Evolutionary conservation across 2,888 invertebrate genomes (phyloP).

Genomic region (Xestia c-nigrum): DNA sequence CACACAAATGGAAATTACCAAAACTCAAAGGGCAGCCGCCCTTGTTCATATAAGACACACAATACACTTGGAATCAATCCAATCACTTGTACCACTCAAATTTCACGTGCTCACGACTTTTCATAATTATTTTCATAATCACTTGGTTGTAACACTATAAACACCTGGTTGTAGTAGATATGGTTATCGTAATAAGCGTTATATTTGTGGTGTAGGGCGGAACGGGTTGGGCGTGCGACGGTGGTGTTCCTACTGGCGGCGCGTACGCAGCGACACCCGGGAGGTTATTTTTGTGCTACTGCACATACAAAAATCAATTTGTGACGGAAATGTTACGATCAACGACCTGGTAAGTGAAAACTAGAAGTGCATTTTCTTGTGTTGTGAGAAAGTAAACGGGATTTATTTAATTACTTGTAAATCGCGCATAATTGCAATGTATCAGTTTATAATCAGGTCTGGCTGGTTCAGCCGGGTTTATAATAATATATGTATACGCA

Average conservation of each 20-base stretch:
- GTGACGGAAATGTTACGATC: conserved; percentile 90
- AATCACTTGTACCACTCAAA: conserved; percentile 78
- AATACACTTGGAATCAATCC: conserved; percentile 82
- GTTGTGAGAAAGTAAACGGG: conserved; percentile 30
- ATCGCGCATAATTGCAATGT: conserved; percentile 18
- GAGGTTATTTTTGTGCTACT: conserved; percentile 89
- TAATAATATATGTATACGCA: conserved; percentile 32
- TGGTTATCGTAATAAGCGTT: conserved; percentile 69
- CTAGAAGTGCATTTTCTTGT: conserved; percentile 69
- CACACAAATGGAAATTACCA: conserved; percentile 74
- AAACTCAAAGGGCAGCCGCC: conserved; percentile 74
- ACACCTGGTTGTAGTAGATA: conserved; percentile 58
- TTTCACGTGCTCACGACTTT: conserved; percentile 67
- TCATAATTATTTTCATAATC: conserved; percentile 61
- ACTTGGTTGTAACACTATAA: conserved; percentile 62
- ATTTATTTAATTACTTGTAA: conserved; percentile 39
- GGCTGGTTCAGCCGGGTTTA: conserved; percentile 22
- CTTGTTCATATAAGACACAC: conserved; percentile 77
- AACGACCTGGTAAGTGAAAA: conserved; percentile 86
- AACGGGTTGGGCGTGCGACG: conserved; percentile 78
- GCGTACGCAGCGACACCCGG: conserved; percentile 86
- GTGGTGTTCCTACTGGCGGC: conserved; percentile 77
- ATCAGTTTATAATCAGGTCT: conserved; percentile 49
- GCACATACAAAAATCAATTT: conserved; percentile 87
- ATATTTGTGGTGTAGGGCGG: conserved; percentile 75